Base-by-base conservation (phyloP, 1,140 invertebrate species). In the Lasaia peninsularis region DNA sequence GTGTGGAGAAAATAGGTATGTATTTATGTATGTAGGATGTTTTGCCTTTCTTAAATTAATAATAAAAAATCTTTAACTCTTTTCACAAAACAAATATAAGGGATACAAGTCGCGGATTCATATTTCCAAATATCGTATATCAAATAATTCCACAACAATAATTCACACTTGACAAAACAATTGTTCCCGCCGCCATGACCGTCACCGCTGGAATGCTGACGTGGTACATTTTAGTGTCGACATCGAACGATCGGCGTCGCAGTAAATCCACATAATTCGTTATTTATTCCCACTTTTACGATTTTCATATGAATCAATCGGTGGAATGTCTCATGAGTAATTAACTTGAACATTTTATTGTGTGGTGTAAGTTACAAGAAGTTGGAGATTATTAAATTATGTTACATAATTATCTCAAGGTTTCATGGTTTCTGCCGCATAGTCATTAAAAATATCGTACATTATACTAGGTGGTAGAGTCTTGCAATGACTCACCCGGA, bases 241-340 rank as follows among this genome's bases (percentile, higher is more conserved):
- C 37, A 44, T 44, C 5, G 34, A 52, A 50, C 34, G 63, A 60
- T 67, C 52, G 62, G 44, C 48, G 58, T 65, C 54, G 20, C 58
- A 56, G 58, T 73, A 69, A 68, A 69, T 67, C 62, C 52, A 53
- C 56, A 69, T 48, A 48, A 54, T 60, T 56, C 49, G 56, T 68
- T 63, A 65, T 63, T 70, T 69, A 75, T 68, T 63, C 54, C 14
- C 60, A 60, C 50, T 28, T 75, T 79, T 75, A 76, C 59, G 73
- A 70, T 58, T 59, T 71, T 68, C 70, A 54, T 69, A 65, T 67
- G 71, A 78, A 80, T 80, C 75, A 76, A 80, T 78, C 70, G 65
- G 48, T 54, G 65, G 70, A 65, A 58, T 65, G 70, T 59, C 67
- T 71, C 67, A 69, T 68, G 69, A 73, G 65, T 68, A 74, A 78